Base-by-base conservation (phyloP, 1,140 invertebrate genomes). In the Nomia melanderi region DNA sequence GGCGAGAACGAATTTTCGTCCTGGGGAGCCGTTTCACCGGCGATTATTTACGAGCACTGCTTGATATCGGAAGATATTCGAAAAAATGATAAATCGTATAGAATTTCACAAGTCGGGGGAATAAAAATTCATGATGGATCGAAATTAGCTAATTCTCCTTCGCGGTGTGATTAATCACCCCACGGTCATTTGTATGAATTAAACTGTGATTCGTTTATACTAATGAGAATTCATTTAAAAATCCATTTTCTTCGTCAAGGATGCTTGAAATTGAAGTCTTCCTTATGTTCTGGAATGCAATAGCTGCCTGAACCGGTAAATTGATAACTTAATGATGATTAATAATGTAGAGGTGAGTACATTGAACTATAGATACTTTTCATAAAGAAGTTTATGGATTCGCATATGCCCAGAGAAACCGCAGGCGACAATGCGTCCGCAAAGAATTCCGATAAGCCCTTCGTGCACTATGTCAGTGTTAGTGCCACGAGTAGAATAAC, bases 401-500 rank as follows among this genome's bases (percentile, higher is more conserved):
- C 44, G 4, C 33, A 36, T 36, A 5, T 36, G 27, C 2, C 20
- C 56, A 12, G 4, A 25, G 11, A n/a, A 54, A 66, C 29, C 62
- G 39, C 39, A n/a, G 60, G 63, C n/a, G n/a, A 54, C 59, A 17
- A 44, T 31, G 69, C 11, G 14, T 17, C 1, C 47, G 44, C 39
- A 27, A 74, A 31, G 47, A 71, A 69, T 73, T 60, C 62, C 62
- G 82, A 84, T 87, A 82, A 78, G 81, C 78, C 76, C 78, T 85
- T 79, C 72, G 63, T 70, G 83, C 81, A 84, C 82, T 89, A 86
- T 73, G 86, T 89, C 88, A 85, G 83, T 47, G 57, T 66, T 87
- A 88, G 86, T 83, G 86, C 82, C 82, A 84, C 85, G 79, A 79
- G 85, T 79, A 79, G 70, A 79, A 77, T 88, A 86, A 88, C 81